phyloP scores from a whole-genome alignment of 1,140 invertebrate genomes.

The Aphaenogaster ashmeadi region DNA sequence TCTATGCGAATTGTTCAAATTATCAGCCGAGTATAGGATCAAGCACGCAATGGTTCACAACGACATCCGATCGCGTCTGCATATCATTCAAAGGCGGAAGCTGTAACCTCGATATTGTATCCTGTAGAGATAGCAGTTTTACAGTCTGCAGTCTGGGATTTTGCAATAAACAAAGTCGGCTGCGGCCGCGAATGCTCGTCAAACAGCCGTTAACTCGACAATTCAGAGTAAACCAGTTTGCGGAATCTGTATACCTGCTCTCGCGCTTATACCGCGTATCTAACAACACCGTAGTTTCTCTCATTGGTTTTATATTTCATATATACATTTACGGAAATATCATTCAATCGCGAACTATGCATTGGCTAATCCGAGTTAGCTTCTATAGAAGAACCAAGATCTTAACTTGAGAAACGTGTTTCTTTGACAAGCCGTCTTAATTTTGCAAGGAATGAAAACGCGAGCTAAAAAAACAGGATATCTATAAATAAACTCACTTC shows the following conservation, averaged over 20 bases:
- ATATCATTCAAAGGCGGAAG: constrained; percentile 59
- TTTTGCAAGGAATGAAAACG: neutral
- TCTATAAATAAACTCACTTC: neutral
- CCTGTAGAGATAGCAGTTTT: constrained; percentile 42
- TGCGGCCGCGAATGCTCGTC: constrained; percentile 19
- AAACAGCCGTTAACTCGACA: constrained; percentile 40
- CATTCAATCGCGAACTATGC: constrained; percentile 35
- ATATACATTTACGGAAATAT: constrained; percentile 39
- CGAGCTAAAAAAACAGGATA: neutral
- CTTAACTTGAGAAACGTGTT: constrained; percentile 31
- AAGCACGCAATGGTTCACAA: constrained; percentile 3
- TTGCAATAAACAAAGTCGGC: constrained; percentile 50
- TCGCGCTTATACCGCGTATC: neutral
- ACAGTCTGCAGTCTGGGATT: constrained; percentile 12
- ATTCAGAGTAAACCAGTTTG: constrained; percentile 53
- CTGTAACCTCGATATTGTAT: constrained; percentile 60
- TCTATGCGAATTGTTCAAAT: neutral
- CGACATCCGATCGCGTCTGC: neutral
- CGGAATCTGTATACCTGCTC: constrained; percentile 42
- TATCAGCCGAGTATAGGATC: constrained; percentile 1
- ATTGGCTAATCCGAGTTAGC: constrained; percentile 10
- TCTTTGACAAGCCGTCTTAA: constrained; percentile 22
- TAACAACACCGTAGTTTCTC: neutral
- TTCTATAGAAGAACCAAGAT: neutral
- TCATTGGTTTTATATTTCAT: neutral